phyloP scores from a whole-genome alignment of 1,140 invertebrate genomes.

The Euura saliciscinereae region DNA sequence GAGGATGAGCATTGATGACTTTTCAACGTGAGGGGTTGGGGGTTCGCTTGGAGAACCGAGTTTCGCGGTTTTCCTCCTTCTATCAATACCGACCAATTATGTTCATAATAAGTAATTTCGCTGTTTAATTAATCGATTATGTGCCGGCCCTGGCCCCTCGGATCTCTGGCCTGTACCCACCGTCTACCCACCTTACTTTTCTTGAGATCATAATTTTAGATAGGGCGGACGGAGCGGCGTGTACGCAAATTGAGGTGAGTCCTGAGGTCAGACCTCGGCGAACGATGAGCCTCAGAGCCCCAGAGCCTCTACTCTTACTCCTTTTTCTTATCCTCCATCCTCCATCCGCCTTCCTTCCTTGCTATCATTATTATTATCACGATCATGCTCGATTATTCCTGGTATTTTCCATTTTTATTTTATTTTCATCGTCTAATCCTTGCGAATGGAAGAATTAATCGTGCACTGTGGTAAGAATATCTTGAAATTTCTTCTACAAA shows the following conservation, averaged over 20 bases:
- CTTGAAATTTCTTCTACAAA: background rate
- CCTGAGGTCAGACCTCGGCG: constrained; percentile 55
- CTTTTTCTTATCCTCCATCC: background rate
- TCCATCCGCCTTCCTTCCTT: background rate
- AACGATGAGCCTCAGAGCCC: constrained; percentile 24
- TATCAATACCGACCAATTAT: constrained; percentile 25
- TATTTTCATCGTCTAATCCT: no score
- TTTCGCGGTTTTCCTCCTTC: no score
- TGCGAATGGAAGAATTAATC: background rate
- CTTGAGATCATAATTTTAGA: constrained; percentile 63
- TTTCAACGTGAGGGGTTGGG: no score
- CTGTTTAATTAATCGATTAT: constrained; percentile 48
- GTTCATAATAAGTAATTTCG: constrained; percentile 36
- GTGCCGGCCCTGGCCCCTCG: constrained; percentile 19
- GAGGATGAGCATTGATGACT: no score
- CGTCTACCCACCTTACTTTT: constrained; percentile 26
- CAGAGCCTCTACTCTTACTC: constrained; percentile 8
- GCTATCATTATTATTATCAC: background rate
- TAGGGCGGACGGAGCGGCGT: constrained; percentile 51
- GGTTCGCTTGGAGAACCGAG: no score
- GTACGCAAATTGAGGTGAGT: constrained; percentile 63
- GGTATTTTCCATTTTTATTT: background rate
- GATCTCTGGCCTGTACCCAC: constrained; percentile 10
- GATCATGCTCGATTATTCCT: background rate
- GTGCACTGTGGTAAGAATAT: background rate